These are phyloP conservation scores for Zosterops japonicus DNA, from an alignment of 2,113 vertebrate genomes.

Conservation along the genomic window DNA sequence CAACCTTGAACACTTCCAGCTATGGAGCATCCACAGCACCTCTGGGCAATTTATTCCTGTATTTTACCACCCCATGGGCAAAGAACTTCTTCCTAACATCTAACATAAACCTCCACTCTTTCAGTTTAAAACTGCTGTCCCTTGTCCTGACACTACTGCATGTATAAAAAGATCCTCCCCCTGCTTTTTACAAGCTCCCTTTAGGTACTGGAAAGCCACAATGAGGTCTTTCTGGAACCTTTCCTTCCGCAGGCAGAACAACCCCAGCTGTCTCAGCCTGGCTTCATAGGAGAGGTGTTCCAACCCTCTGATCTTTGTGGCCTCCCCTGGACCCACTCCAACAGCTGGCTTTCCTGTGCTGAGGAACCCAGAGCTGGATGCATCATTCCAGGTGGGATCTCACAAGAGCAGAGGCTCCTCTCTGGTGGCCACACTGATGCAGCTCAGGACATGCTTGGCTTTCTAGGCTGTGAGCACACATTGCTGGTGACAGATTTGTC, in stretches of 20 bases:
- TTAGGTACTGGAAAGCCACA: background rate
- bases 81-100: background rate
- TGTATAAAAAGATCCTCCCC: fast-evolving
- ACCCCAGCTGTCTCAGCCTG: background rate
- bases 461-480: fast-evolving
- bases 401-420: fast-evolving
- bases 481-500: background rate
- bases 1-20: background rate
- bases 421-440: fast-evolving
- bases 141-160: too few relatives aligned
- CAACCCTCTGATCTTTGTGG: background rate
- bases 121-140: background rate
- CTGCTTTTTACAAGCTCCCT: background rate
- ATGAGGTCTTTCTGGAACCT: background rate
- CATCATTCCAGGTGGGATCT: background rate
- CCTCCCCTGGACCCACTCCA: background rate
- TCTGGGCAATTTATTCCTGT: background rate
- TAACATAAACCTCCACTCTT: background rate
- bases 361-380: background rate
- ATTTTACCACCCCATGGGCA: background rate
- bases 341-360: background rate
- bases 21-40: background rate
- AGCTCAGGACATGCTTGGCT: background rate
- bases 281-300: background rate
- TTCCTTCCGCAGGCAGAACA: background rate